A percentile compares a stretch with the other conserved stretches of the same genome.
Evolutionary conservation across 2,113 vertebrate species (phyloP).

Genomic region (Oryzias javanicus): DNA sequence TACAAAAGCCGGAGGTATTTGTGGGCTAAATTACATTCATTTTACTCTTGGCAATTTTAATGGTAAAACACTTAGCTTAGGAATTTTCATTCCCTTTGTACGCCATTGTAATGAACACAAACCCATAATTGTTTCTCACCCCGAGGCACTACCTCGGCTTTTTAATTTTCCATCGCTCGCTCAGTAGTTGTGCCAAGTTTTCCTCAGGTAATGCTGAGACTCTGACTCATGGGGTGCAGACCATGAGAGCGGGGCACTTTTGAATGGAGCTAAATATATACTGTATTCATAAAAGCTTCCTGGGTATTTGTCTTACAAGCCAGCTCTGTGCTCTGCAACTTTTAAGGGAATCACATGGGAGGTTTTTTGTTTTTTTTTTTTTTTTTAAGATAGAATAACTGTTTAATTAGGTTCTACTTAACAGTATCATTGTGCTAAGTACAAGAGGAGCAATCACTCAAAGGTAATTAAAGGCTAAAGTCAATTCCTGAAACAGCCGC

Average conservation of each 20-base stretch:
- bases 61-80: slow-evolving; percentile 67
- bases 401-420: slow-evolving; percentile 44
- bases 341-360: slow-evolving; percentile 22
- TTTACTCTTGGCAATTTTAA: slow-evolving; percentile 66
- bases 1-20: slow-evolving; percentile 63
- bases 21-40: slow-evolving; percentile 70
- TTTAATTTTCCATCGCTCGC: slow-evolving; percentile 66
- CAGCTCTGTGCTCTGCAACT: slow-evolving; percentile 14
- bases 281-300: slow-evolving; percentile 47
- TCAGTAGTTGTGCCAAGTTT: slow-evolving; percentile 59
- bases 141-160: slow-evolving; percentile 60
- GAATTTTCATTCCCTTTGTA: slow-evolving; percentile 73
- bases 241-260: slow-evolving; percentile 24
- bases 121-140: slow-evolving; percentile 74
- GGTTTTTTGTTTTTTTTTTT: too few relatives aligned
- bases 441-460: slow-evolving; percentile 46
- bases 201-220: slow-evolving; percentile 62
- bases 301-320: slow-evolving; percentile 36
- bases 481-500: slow-evolving; percentile 36
- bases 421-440: slow-evolving; percentile 35
- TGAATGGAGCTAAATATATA: slow-evolving; percentile 56
- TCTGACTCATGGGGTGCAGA: slow-evolving; percentile 54
- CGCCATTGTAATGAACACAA: slow-evolving; percentile 69
- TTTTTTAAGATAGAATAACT: slow-evolving; percentile 41
- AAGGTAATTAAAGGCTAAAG: slow-evolving; percentile 58